Conservation (phyloP, 1,140 invertebrate genomes). For the Drosophila melanogaster region DNA sequence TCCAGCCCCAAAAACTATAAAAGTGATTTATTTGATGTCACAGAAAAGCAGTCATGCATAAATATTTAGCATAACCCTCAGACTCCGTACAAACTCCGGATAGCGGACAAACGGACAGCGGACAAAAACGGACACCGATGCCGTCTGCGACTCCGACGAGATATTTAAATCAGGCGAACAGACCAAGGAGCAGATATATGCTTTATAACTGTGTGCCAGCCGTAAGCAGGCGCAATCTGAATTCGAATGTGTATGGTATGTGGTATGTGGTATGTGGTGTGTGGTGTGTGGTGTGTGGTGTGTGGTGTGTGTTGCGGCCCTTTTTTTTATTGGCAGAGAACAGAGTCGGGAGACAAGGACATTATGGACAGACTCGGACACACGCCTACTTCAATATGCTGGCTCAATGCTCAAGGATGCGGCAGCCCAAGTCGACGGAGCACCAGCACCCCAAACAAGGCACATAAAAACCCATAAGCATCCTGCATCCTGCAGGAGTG, state of each 20-base stretch:
- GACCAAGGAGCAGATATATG: constrained; percentile 62
- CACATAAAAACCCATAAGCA: constrained; percentile 80
- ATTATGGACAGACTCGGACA: constrained; percentile 62
- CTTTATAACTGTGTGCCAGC: constrained; percentile 70
- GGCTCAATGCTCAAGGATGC: constrained; percentile 45
- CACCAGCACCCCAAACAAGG: constrained; percentile 66
- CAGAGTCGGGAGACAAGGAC: constrained; percentile 37
- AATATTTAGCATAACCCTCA: constrained; percentile 80
- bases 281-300: constrained; percentile 18
- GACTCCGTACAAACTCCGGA: constrained; percentile 57
- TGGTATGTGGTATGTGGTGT: constrained; percentile 17
- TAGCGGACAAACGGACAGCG: constrained; percentile 20
- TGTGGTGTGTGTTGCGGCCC: constrained; percentile 25
- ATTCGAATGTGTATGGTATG: constrained; percentile 4
- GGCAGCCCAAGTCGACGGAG: constrained; percentile 19
- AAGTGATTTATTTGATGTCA: constrained; percentile 82
- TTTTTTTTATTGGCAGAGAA: constrained; percentile 66
- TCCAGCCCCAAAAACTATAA: constrained; percentile 68
- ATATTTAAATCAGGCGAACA: constrained; percentile 65
- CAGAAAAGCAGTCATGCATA: constrained; percentile 82
- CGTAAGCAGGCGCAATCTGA: constrained; percentile 48
- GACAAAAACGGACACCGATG: constrained; percentile 39
- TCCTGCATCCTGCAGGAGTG: constrained; percentile 30
- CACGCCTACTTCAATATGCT: constrained; percentile 78
- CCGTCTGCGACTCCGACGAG: constrained; percentile 42